phyloP scores from a whole-genome alignment of 2,888 invertebrate species.

The Sinodicranocentrus sp. region DNA sequence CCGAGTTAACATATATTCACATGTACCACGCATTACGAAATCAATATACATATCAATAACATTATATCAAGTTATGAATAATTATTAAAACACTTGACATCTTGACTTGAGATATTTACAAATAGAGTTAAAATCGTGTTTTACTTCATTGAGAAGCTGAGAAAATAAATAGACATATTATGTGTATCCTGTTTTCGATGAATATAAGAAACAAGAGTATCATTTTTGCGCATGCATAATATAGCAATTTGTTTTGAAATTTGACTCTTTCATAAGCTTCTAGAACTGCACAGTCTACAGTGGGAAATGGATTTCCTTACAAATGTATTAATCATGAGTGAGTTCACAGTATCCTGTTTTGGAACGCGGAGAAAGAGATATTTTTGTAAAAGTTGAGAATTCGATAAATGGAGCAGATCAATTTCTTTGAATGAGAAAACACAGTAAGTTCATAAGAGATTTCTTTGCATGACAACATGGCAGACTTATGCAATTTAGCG shows the following conservation, averaged over 20 bases:
- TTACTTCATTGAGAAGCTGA: constrained; percentile 37
- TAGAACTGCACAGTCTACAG: constrained; percentile 35
- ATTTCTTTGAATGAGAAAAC: not conserved
- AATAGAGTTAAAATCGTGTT: too few relatives aligned
- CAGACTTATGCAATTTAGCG: too few relatives aligned
- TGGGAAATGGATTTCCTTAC: constrained; percentile 32
- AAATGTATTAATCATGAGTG: constrained; percentile 9
- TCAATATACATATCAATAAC: too few relatives aligned
- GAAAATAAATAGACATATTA: not conserved
- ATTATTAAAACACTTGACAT: not conserved
- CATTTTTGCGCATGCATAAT: constrained; percentile 14
- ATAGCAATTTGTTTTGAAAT: not conserved
- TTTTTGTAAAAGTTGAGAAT: constrained; percentile 26
- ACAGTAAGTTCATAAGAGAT: constrained; percentile 20
- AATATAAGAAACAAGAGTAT: not conserved
- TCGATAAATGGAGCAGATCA: constrained; percentile 48
- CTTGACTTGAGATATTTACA: constrained; percentile 17
- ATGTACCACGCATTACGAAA: too few relatives aligned
- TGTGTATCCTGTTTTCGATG: constrained; percentile 31
- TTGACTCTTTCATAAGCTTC: constrained; percentile 41
- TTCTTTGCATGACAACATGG: not conserved
- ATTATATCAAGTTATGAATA: not conserved
- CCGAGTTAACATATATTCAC: too few relatives aligned
- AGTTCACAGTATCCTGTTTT: constrained; percentile 3
- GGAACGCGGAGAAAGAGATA: constrained; percentile 58